Evolutionary conservation across 92 coral and sea anemone genomes (phyloP).

Genomic region (Palythoa grandis): DNA sequence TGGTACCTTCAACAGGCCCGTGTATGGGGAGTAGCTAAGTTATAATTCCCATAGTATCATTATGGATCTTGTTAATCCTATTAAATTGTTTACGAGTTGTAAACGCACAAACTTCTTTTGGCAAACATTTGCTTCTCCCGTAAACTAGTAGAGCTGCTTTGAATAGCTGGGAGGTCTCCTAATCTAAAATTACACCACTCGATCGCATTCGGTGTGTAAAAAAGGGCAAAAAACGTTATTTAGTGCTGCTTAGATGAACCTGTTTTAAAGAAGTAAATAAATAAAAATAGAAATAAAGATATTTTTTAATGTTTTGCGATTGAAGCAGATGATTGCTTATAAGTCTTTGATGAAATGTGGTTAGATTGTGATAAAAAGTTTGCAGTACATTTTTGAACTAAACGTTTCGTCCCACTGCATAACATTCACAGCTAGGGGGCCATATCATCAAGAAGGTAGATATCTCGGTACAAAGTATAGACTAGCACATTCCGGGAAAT

Average conservation of each 20-base stretch:
- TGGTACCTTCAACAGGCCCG: background rate
- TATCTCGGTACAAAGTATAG: background rate
- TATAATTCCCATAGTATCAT: background rate
- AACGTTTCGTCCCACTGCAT: background rate
- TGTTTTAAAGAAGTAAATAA: too few species aligned
- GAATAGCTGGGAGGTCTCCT: background rate
- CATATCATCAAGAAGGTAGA: background rate
- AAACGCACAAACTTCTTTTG: conserved; percentile 13
- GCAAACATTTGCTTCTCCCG: conserved; percentile 1
- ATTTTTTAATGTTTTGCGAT: background rate
- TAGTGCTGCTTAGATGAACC: too few species aligned
- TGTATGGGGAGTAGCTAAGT: background rate
- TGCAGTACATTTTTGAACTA: background rate
- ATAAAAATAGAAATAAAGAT: background rate
- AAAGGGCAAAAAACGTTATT: background rate
- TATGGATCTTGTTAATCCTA: conserved; percentile 17
- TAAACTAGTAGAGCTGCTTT: background rate
- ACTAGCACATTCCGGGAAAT: too few species aligned
- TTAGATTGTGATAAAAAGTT: background rate
- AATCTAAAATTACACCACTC: background rate
- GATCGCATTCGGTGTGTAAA: background rate
- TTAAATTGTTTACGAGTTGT: conserved; percentile 30
- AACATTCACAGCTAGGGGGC: background rate
- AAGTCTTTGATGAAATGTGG: background rate
- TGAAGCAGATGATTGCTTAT: background rate